phyloP scores from a whole-genome alignment of 2,113 vertebrate genomes.

The Herpetotheres cachinnans region DNA sequence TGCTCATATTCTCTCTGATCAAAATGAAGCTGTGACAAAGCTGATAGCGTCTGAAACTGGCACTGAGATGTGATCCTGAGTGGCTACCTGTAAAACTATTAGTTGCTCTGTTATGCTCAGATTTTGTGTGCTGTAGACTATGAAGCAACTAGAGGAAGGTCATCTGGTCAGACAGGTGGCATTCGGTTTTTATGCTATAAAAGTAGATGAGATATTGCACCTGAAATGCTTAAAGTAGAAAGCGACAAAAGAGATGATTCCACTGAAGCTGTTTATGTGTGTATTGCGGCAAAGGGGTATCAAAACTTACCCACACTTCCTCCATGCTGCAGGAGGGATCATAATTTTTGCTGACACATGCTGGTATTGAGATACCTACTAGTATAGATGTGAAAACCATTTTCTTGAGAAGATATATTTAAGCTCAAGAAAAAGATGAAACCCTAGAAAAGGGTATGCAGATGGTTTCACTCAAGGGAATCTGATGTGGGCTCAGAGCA shows the following conservation, averaged over 20 bases:
- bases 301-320: background rate
- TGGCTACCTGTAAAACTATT: background rate
- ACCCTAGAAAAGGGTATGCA: background rate
- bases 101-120: background rate
- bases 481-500: slow-evolving; percentile 10
- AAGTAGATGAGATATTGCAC: background rate
- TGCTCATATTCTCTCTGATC: background rate
- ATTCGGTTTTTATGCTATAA: background rate
- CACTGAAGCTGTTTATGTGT: background rate
- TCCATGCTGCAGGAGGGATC: background rate
- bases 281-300: background rate
- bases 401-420: background rate
- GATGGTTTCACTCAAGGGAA: slow-evolving; percentile 1
- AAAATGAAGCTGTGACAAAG: background rate
- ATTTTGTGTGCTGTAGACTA: background rate
- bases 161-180: background rate
- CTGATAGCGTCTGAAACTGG: background rate
- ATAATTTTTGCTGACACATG: background rate
- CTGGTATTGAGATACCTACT: background rate
- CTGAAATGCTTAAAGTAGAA: background rate
- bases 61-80: background rate
- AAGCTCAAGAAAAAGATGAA: background rate
- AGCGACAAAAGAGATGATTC: background rate
- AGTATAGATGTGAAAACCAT: background rate
- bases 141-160: background rate